Evolutionary conservation across 1,140 invertebrate genomes (phyloP), one percentile per base, ranked within the genome.

Genomic region (Apis florea): DNA sequence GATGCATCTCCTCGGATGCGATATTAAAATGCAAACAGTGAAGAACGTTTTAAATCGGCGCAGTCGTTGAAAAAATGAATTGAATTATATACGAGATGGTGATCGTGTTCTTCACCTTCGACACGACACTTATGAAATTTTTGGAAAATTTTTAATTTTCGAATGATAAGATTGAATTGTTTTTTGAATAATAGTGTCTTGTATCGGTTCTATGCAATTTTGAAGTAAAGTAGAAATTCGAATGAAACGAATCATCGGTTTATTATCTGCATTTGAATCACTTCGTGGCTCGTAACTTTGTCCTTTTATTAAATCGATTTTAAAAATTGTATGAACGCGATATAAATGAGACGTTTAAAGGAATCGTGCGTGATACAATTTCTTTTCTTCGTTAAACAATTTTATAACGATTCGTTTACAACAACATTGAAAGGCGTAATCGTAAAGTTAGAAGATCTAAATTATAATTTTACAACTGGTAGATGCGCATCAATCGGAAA

Each of bases 11-110:
- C 75, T 73, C 71, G 51, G 24, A 21, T 4, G 69, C 71, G 78
- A 77, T 83, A 86, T 87, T 86, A 83, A 70, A 68, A 81, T 81
- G 53, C 79, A 76, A 81, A 76, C 79, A 68, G 69, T 54, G n/a
- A n/a, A 49, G 59, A 73, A 58, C n/a, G 78, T 31, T 80, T 40
- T 66, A 74, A 73, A 72, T 17, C 53, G 56, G 26, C 11, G 54
- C 76, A 54, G 31, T 79, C n/a, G 17, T 51, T 17, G 51, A n/a
- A 26, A 6, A 5, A 1, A 15, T 26, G 54, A 59, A 56, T 69
- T 13, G 56, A n/a, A n/a, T n/a, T n/a, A n/a, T n/a, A n/a, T 19
- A 24, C 49, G 26, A 17, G 17, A 11, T 40, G 31, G 12, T 58
- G 8, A 0, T 26, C 11, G 70, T 4, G 31, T 47, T n/a, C 19